phyloP scores from a whole-genome alignment of 2,888 invertebrate genomes.

The Lucinisca nassula region DNA sequence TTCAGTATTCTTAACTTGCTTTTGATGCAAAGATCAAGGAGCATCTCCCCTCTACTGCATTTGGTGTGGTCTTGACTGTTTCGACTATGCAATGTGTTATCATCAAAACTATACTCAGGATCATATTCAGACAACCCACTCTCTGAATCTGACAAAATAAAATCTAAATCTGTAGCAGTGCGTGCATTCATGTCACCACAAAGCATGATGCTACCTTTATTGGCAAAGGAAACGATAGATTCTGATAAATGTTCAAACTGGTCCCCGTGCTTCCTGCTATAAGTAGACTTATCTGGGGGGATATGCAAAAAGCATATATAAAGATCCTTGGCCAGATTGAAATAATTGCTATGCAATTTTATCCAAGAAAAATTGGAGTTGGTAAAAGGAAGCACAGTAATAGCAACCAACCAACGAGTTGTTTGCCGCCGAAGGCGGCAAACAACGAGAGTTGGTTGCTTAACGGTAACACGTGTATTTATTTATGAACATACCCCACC shows the following conservation, averaged over 20 bases:
- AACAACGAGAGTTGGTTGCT: too few species aligned
- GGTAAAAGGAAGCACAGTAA: background rate
- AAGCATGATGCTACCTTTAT: too few species aligned
- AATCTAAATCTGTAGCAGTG: background rate
- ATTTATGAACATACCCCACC: too few species aligned
- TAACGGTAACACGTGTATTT: too few species aligned
- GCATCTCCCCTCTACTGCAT: background rate
- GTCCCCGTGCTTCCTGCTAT: background rate
- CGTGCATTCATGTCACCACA: background rate
- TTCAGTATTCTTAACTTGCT: background rate
- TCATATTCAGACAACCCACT: background rate
- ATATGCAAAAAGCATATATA: background rate
- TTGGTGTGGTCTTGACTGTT: too few species aligned
- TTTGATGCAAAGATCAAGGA: background rate
- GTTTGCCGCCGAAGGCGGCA: too few species aligned
- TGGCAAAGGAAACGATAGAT: background rate
- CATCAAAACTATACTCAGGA: background rate
- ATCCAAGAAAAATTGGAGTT: background rate
- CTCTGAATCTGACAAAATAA: background rate
- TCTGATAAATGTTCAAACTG: background rate
- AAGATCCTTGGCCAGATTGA: background rate
- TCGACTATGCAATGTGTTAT: background rate
- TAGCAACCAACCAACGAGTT: too few species aligned
- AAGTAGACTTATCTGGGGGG: background rate
- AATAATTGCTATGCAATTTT: too few species aligned